phyloP scores from a whole-genome alignment of 2,888 invertebrate genomes.

The Andrena haemorrhoa region DNA sequence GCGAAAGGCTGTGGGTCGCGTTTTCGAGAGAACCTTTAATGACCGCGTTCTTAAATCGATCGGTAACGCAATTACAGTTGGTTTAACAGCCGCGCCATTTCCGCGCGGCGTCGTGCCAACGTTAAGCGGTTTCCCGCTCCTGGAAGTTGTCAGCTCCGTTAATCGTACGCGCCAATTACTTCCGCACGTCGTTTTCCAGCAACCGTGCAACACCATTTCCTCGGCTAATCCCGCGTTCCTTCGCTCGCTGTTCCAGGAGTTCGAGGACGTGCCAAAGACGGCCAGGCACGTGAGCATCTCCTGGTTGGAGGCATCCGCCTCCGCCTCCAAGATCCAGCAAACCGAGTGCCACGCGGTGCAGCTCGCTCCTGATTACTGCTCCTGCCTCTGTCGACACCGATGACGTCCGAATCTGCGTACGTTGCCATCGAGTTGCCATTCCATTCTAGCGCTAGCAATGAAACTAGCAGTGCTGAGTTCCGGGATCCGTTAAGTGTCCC shows the following conservation, averaged over 20 bases:
- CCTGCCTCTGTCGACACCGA: conserved; percentile 74
- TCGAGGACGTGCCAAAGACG: conserved; percentile 68
- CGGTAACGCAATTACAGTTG: conserved; percentile 58
- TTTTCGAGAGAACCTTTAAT: conserved; percentile 8
- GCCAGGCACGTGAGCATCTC: conserved; percentile 78
- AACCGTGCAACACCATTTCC: conserved; percentile 1
- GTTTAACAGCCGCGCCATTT: conserved; percentile 47
- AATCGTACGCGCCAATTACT: conserved; percentile 57
- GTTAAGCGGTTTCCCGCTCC: conserved; percentile 42
- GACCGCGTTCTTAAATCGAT: conserved; percentile 34
- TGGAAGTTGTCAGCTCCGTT: conserved; percentile 49
- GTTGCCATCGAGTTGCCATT: too few relatives aligned
- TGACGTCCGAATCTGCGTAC: conserved; percentile 11
- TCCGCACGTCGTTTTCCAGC: not conserved
- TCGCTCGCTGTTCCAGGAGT: conserved; percentile 67
- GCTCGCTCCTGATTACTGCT: conserved; percentile 75
- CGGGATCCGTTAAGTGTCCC: too few relatives aligned
- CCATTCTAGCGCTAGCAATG: not conserved
- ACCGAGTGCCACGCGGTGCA: conserved; percentile 73
- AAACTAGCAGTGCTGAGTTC: not conserved
- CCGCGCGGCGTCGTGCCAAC: not conserved
- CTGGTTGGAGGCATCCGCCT: conserved; percentile 76
- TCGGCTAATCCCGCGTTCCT: not conserved
- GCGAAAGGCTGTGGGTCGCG: not conserved
- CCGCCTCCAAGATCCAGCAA: conserved; percentile 61